These are phyloP conservation scores for Schrankia costaestrigalis DNA, from an alignment of 2,888 invertebrate species.

Conservation along the genomic window DNA sequence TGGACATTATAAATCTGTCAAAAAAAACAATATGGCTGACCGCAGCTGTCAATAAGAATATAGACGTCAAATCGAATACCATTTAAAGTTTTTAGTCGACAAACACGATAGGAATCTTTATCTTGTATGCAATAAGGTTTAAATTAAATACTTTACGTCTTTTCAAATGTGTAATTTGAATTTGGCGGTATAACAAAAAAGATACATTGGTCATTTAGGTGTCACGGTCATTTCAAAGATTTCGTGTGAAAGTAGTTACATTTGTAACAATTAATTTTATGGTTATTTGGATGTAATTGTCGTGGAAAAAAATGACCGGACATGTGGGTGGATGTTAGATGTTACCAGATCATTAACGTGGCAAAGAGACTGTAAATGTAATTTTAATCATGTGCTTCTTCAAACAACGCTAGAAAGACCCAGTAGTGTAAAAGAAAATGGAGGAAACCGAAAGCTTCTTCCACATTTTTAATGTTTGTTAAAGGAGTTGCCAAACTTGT, in stretches of 20 bases:
- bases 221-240: slow-evolving; percentile 55
- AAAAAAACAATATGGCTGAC: slow-evolving; percentile 60
- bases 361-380: too few relatives aligned
- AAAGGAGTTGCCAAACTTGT: too few relatives aligned
- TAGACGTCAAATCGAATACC: slow-evolving; percentile 52
- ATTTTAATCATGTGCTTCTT: too few relatives aligned
- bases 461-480: too few relatives aligned
- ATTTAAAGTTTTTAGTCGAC: slow-evolving; percentile 12
- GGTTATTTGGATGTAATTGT: slow-evolving; percentile 66
- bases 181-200: slow-evolving; percentile 35
- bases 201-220: slow-evolving; percentile 59
- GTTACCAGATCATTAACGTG: too few relatives aligned
- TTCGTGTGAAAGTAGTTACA: slow-evolving; percentile 59
- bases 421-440: too few relatives aligned
- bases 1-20: slow-evolving; percentile 54
- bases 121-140: slow-evolving; percentile 3
- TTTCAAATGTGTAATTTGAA: not conserved
- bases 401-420: too few relatives aligned
- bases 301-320: slow-evolving; percentile 64
- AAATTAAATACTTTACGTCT: slow-evolving; percentile 12
- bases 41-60: slow-evolving; percentile 72
- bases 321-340: slow-evolving; percentile 57
- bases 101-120: slow-evolving; percentile 12
- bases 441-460: too few relatives aligned
- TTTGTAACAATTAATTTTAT: slow-evolving; percentile 72